Base-by-base conservation (phyloP, 2,888 invertebrate genomes). In the Trachelus stipa region DNA sequence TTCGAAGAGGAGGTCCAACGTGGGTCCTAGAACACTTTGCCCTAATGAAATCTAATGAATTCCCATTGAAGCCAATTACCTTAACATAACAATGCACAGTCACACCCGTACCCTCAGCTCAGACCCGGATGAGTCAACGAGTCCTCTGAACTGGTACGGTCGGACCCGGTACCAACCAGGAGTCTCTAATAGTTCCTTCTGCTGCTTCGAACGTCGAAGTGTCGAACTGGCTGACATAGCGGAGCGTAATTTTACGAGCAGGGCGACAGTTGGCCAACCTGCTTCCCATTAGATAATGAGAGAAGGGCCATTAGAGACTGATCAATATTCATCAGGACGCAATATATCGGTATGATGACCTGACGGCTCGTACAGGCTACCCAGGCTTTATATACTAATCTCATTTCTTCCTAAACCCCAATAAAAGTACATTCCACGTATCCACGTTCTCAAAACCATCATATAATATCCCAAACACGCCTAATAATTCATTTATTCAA, bases 201-300 rank as follows among this genome's bases (percentile, higher is more conserved):
- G 56, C 56, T 56, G 56, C 56, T 56, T 9, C 56, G 23, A 56
- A 9, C 74, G 68, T 77, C 34, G 73, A 78, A 68, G 69, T 75
- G 74, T 79, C 74, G 79, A 4, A 71, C 75, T 75, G 76, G 75
- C 78, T 40, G 80, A 80, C 80, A 76, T 80, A 78, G 69, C 79
- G 71, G 80, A 78, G 81, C 77, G 80, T 77, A 80, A 76, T 82
- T 80, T 79, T 73, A 80, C 76, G 77, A 37, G 76, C 79, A 40
- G 69, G 68, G 77, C 79, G 79, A 79, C 75, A 76, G 78, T 76
- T 78, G 79, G 76, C 76, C 23, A 74, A 73, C 76, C 79, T 79
- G 79, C 75, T 73, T 76, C 76, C 84, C 82, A 83, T 85, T 85
- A 86, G 85, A 84, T 84, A 83, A 86, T 84, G 83, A 83, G 79